Base-by-base conservation (phyloP, 2,113 vertebrate genomes). In the Hippoglossus stenolepis region DNA sequence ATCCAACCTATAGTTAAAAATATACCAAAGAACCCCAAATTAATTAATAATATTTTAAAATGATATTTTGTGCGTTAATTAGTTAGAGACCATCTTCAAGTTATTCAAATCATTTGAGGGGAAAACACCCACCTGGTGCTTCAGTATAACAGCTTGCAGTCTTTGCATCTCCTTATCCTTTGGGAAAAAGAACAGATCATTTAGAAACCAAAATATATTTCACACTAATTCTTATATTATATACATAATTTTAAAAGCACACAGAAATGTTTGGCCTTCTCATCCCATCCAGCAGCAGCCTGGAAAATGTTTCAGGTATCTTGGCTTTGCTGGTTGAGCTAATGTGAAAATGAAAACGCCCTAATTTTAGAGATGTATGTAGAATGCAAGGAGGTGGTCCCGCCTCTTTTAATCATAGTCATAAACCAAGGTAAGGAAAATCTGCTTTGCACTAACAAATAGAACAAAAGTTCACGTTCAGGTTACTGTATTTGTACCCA, bases 141-240 rank as follows among this genome's bases (percentile, higher is more conserved):
- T 99, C 82, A 97, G 88, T 80, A 99, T 94, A 82, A 97, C 94
- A 28, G 97, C 96, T 70, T 99, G 97, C 47, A 98, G 96, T 89
- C 96, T 93, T 72, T 96, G 94, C 91, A 98, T 94, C 90, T 98
- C 97, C 75, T 96, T 98, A 86, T 98, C 98, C 98, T 99, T 93
- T 65, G 93, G 67, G 86, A 78, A 93, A 87, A 67, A 47, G 10
- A 81, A 45, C 0, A 68, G 68, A 70, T 60, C 21, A 47, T 64
- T 87, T 73, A 86, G 57, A 83, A 87, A 31, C 21, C 73, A 70
- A 67, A 82, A 73, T 17, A 47, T 8, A 43, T 13, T 28, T 5
- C 18, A 82, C 4, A 68, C 3, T 63, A 31, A 82, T 82, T 35
- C 54, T 43, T 43, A 43, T 43, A 43, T 43, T 11, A 43, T 12